Evolutionary conservation across 1,140 invertebrate species (phyloP), one percentile per base, ranked within the genome.

Genomic region (Dryas iulia): DNA sequence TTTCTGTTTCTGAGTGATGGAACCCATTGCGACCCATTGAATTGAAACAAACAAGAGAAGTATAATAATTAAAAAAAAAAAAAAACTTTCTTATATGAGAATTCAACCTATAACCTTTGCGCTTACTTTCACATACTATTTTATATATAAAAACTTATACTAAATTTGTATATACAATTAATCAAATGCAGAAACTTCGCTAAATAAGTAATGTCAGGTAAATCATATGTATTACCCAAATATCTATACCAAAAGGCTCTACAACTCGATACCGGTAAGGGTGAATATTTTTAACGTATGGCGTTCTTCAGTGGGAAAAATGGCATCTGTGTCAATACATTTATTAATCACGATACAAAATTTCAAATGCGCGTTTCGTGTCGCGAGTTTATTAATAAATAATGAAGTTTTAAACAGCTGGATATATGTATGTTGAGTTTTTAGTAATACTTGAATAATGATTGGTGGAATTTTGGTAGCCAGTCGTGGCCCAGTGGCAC

Each of bases 311-410:
- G 59, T 61, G 59, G 59, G 59, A 61, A 61, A 61, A 61, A 24
- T 25, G 11, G 33, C 59, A 61, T 47, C 59, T 61, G 59, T 39
- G 24, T 26, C 53, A 26, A 62, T 62, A 62, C 59, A 62, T 53
- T 62, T 62, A 62, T 62, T 62, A 62, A 62, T 53, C 59, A 62
- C 39, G 59, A 62, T n/a, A 53, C 24, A 24, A 62, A 52, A 30
- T 53, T 62, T 53, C 35, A 62, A 62, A 62, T 62, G 59, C 35
- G 39, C 21, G 39, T 62, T 47, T 53, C 39, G 14, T 52, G 59
- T 62, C 14, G 39, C 18, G 24, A 5, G 18, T 62, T 60, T 53
- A 60, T 60, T 60, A 52, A 62, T 52, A 52, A 28, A 26, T 62
- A 62, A 62, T 7, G 6, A 8, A 52, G 1, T 39, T 47, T 47